A percentile compares a stretch with the other conserved stretches of the same genome.
These are phyloP conservation scores for Trichogramma evanescens DNA, from an alignment of 2,888 invertebrate species.

Conservation along the genomic window DNA sequence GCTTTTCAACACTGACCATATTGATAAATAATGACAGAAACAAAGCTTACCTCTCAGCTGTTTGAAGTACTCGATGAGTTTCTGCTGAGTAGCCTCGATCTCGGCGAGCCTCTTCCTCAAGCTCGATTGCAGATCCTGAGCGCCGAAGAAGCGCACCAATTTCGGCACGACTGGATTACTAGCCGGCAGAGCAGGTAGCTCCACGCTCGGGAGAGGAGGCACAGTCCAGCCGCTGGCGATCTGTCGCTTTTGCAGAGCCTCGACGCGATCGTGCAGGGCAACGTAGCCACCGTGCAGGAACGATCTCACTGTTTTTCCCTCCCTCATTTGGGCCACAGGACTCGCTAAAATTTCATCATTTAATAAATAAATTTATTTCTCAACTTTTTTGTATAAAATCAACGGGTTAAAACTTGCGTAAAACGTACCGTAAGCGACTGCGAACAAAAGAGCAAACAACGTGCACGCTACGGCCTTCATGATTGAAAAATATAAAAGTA, in stretches of 20 bases:
- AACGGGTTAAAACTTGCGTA: not conserved
- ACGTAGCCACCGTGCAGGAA: slow-evolving; percentile 13
- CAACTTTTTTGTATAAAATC: not conserved
- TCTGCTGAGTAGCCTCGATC: slow-evolving; percentile 24
- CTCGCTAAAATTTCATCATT: slow-evolving; percentile 4
- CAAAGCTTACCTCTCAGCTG: slow-evolving; percentile 9
- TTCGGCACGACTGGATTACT: not conserved
- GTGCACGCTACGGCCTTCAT: too few relatives aligned
- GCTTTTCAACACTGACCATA: not conserved
- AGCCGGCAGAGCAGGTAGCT: not conserved
- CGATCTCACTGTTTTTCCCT: slow-evolving; percentile 1
- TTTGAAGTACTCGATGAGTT: slow-evolving; percentile 15
- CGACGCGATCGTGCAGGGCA: slow-evolving; percentile 1
- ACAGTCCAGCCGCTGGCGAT: slow-evolving; percentile 13
- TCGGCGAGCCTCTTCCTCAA: slow-evolving; percentile 15
- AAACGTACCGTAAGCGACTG: too few relatives aligned
- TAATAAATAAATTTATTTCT: not conserved
- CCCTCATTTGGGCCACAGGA: not conserved
- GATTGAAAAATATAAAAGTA: too few relatives aligned
- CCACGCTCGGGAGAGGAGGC: slow-evolving; percentile 13
- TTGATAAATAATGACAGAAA: not conserved
- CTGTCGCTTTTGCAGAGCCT: not conserved
- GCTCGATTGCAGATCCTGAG: not conserved
- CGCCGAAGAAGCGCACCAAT: not conserved
- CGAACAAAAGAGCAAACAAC: too few relatives aligned